Base-by-base conservation (phyloP, 64 coral and sea anemone genomes). In the Porites australiensis region DNA sequence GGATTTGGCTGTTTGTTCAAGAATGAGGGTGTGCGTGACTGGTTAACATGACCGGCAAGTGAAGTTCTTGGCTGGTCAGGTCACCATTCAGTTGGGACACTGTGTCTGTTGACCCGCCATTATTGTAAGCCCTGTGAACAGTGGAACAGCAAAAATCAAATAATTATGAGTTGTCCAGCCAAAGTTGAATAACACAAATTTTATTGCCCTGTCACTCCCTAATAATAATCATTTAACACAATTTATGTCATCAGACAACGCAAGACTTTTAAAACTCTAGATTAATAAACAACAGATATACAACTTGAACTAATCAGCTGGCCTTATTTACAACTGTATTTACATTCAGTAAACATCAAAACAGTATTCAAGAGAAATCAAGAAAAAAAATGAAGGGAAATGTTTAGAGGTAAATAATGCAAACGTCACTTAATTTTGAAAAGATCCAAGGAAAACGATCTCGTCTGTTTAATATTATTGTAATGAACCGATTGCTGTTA, bases 311-410 rank as follows among this genome's bases (percentile, higher is more conserved):
- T 68, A 68, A 84, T 84, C 81, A 84, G 81, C 44, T 68, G 45
- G 46, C 22, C 58, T 22, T 84, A 84, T 84, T 84, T 84, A 84
- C 81, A 84, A 84, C 19, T 65, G n/a, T 84, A 84, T 84, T 68
- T 84, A 84, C 81, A 84, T 61, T 13, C 81, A 76, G 46, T 52
- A 16, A 76, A 76, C 73, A 76, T 14, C 81, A 84, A 69, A 84
- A 66, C 10, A 69, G 48, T 20, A 57, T 57, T 57, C 12, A 76
- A 68, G 63, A 68, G 62, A 52, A 83, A 49, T 58, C 63, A 2
- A 44, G 64, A 13, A 68, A 68, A 69, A 68, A 47, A 45, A 84
- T 64, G 44, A 69, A 51, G 47, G 44, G 49, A 64, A 12, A 5
- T 9, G 54, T 9, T 12, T 57, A 57, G 12, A 57, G 48, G 73